A percentile compares a stretch with the other conserved stretches of the same genome.
phyloP scores from a whole-genome alignment of 2,113 vertebrate species.

The Hippocampus abdominalis region DNA sequence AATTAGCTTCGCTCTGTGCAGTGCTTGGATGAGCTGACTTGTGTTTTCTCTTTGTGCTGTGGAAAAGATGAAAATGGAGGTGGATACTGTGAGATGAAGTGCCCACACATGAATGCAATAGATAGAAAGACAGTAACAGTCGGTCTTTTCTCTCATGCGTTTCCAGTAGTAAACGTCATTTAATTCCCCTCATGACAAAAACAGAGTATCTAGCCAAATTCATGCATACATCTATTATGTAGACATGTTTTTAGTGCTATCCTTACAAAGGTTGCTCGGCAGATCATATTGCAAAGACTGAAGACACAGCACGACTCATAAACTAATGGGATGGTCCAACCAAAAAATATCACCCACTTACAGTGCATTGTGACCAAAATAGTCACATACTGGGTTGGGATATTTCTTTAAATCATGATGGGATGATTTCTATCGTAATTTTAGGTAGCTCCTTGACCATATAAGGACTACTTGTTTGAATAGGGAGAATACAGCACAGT shows the following conservation, averaged over 20 bases:
- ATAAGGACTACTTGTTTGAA: background rate
- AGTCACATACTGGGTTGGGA: background rate
- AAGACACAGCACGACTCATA: background rate
- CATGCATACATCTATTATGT: background rate
- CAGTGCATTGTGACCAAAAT: background rate
- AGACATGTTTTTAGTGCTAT: background rate
- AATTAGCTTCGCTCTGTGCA: slow-evolving; percentile 45
- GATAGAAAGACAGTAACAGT: background rate
- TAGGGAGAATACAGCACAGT: background rate
- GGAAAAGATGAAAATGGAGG: slow-evolving; percentile 46
- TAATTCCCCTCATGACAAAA: background rate
- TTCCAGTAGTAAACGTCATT: background rate
- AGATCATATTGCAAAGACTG: background rate
- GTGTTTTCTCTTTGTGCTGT: slow-evolving; percentile 66
- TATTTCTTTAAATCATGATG: background rate
- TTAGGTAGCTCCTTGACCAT: background rate
- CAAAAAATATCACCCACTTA: background rate
- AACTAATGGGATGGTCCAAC: background rate
- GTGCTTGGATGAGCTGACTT: slow-evolving; percentile 44
- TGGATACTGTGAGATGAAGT: slow-evolving; percentile 17
- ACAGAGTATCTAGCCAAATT: background rate
- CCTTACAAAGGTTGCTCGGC: background rate
- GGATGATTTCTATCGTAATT: background rate
- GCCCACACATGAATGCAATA: background rate
- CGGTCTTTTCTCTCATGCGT: background rate